Evolutionary conservation across 2,113 vertebrate species (phyloP), one percentile per base, ranked within the genome.

Genomic region (Rhinopomastus cyanomelas): DNA sequence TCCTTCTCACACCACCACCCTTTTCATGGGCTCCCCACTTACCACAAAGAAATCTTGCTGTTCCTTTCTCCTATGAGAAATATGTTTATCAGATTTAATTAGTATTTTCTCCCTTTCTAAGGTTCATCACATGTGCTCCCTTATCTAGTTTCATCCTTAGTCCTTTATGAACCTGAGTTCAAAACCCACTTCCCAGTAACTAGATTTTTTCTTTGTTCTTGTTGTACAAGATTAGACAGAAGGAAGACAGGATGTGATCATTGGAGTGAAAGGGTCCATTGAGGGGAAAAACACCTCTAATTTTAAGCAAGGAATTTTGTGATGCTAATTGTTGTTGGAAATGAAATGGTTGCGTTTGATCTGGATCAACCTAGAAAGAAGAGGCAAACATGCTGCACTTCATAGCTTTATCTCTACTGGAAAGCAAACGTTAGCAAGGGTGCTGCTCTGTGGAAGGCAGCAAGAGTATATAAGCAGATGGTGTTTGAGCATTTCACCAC

Each of bases 401-500:
- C 37, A 48, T 48, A 80, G 64, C 39, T 72, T 92, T 78, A 10
- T 87, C 51, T 79, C 71, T 46, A 92, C 39, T 66, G 81, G 68
- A 86, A 93, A 89, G 80, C 44, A 94, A 94, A 91, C 5, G 30
- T 68, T 91, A 86, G 46, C 49, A 86, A 89, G 83, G 85, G 82
- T 91, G 76, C 65, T 90, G 88, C 69, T 94, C 74, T 90, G 53
- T 88, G 78, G 78, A 95, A 96, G 69, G 73, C 89, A 95, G 87
- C 53, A 88, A 92, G 76, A 94, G 61, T 84, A 64, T 86, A 87
- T 91, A 93, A 96, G 93, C 95, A 96, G 95, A 94, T 93, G 93
- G 94, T 84, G 93, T 93, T 86, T 95, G 92, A 95, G 73, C 88
- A 90, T 92, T 94, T 94, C 94, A 94, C 94, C 85, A 93, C 73